Evolutionary conservation across 1,140 invertebrate genomes (phyloP).

Genomic region (Diorhabda elongata): DNA sequence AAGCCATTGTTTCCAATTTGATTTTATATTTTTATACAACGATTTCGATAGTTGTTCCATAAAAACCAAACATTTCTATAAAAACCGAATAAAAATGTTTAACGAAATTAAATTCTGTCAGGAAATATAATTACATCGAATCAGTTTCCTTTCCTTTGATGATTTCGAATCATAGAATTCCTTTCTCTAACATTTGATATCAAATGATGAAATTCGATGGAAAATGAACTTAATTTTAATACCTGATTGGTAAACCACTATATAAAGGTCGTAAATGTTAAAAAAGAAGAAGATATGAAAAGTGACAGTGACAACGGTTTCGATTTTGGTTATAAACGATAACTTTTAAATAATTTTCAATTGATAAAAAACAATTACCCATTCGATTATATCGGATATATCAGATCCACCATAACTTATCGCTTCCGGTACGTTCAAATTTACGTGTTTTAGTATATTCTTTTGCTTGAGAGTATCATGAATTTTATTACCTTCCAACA

Average conservation of each 20-base stretch:
- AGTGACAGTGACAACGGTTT: no score
- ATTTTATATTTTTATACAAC: constrained; percentile 36
- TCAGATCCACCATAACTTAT: constrained; percentile 36
- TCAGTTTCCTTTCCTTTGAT: no score
- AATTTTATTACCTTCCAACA: constrained; percentile 43
- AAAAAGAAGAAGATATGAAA: no score
- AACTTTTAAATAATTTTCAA: constrained; percentile 3
- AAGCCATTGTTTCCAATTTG: constrained; percentile 36
- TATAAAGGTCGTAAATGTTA: no score
- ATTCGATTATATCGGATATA: constrained; percentile 36
- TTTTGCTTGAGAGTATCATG: constrained; percentile 36
- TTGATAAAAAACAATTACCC: constrained; percentile 30
- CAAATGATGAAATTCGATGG: no score
- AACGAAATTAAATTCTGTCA: no score
- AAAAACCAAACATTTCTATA: constrained; percentile 40
- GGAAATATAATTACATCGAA: no score
- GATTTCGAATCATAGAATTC: no score
- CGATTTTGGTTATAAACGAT: no score
- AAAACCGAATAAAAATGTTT: constrained; percentile 3
- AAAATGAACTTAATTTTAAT: no score
- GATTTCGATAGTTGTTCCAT: constrained; percentile 36
- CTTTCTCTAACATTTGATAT: no score
- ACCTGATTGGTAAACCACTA: no score
- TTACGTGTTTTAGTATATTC: constrained; percentile 36
- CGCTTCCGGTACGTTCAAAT: constrained; percentile 45